A percentile compares a stretch with the other conserved stretches of the same genome.
These are phyloP conservation scores for Arctocebus calabarensis DNA, from an alignment of 2,797 vertebrate genomes.

Conservation along the genomic window DNA sequence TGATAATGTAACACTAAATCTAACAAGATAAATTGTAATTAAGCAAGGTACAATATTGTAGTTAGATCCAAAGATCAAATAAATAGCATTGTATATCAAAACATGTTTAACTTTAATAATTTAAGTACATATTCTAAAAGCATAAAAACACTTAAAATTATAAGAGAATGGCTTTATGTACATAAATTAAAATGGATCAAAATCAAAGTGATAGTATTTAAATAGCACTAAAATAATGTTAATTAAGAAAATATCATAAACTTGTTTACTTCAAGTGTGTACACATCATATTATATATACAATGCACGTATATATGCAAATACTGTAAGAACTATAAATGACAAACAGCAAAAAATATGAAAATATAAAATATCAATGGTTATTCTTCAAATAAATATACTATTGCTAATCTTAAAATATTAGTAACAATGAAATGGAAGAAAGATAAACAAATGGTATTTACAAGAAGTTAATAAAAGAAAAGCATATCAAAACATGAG, in stretches of 20 bases:
- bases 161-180: background rate
- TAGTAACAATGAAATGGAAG: background rate
- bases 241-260: background rate
- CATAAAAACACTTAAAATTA: background rate
- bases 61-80: constrained; percentile 37
- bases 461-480: background rate
- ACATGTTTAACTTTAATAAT: background rate
- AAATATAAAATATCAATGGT: background rate
- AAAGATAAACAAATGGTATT: background rate
- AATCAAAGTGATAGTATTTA: background rate
- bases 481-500: background rate
- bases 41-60: background rate
- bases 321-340: background rate
- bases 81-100: background rate
- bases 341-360: background rate
- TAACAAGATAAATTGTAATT: background rate
- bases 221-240: background rate
- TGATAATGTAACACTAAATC: background rate
- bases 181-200: background rate
- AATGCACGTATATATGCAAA: background rate
- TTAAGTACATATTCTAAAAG: background rate
- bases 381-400: background rate
- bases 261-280: background rate
- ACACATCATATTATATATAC: background rate
- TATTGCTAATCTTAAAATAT: background rate